Conservation (phyloP, 2,113 vertebrate species). For the Macroglossus sobrinus region DNA sequence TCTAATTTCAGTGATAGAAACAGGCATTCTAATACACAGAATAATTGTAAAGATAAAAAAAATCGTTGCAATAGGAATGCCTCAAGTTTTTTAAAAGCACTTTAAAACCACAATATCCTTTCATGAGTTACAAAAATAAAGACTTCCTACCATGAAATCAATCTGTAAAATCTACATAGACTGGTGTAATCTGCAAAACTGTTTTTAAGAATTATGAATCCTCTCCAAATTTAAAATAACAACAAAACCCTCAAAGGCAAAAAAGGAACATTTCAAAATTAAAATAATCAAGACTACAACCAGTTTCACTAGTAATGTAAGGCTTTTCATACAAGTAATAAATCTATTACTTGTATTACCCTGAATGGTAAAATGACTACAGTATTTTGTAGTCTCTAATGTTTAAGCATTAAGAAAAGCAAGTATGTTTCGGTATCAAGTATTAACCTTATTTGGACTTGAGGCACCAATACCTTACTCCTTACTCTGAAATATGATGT, state of each 20-base stretch:
- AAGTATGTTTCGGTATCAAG: neutral
- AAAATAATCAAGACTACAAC: neutral
- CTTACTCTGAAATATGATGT: neutral
- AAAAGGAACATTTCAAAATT: neutral
- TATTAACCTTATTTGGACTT: slow-evolving; percentile 16
- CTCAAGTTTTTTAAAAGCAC: slow-evolving; percentile 11
- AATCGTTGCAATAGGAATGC: neutral
- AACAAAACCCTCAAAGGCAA: neutral
- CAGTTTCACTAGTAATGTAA: neutral
- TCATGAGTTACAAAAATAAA: slow-evolving; percentile 38
- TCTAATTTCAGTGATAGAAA: neutral
- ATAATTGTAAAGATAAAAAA: neutral
- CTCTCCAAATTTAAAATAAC: slow-evolving; percentile 24
- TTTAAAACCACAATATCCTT: slow-evolving; percentile 36
- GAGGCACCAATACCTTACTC: neutral
- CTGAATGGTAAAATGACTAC: neutral
- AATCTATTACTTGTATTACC: neutral
- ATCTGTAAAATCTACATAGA: slow-evolving; percentile 30
- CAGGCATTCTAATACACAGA: neutral
- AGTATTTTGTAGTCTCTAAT: neutral
- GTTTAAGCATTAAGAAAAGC: slow-evolving; percentile 1
- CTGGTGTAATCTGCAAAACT: neutral
- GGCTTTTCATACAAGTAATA: neutral
- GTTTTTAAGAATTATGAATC: neutral
- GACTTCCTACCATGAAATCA: slow-evolving; percentile 27